Evolutionary conservation across 2,113 vertebrate species (phyloP), one percentile per base, ranked within the genome.

Genomic region (Anguilla japonica): DNA sequence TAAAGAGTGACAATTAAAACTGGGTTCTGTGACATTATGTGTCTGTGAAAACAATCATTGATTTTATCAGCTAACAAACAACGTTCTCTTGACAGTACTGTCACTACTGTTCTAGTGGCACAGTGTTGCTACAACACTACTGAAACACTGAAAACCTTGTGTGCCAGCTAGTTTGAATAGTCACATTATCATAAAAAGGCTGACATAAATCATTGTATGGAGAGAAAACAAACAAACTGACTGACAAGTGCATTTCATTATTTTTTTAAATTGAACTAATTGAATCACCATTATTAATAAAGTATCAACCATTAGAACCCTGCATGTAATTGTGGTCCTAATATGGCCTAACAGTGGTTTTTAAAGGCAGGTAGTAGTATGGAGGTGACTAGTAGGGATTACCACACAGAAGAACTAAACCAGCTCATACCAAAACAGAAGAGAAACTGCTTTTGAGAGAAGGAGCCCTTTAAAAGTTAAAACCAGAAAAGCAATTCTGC

Each of bases 391-490:
- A 57, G 53, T 43, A 84, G 41, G 34, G 78, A 67, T 34, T 40
- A 41, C n/a, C 75, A 15, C 75, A 80, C 29, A 80, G 40, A 18
- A 40, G 11, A 3, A 50, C 34, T n/a, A 63, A 60, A 41, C 78
- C 29, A 60, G 53, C 75, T 43, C 34, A 60, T 71, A n/a, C 22
- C 20, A n/a, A 71, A 71, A 71, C 20, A 71, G 56, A 60, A 60
- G 34, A 86, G 40, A 81, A 34, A 63, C 46, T n/a, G 11, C 9
- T 81, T 56, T 67, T 63, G 60, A 80, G 40, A 63, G 84, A 41
- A 79, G 79, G 63, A 81, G 79, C 85, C 41, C 85, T 79, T 86
- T 86, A 43, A 86, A 86, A 34, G 43, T 81, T 20, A 60, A n/a
- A 75, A 75, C 18, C n/a, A 34, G n/a, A 29, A 75, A 75, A 75